Base-by-base conservation (phyloP, 2,888 invertebrate species). In the Drosophila neonasuta region DNA sequence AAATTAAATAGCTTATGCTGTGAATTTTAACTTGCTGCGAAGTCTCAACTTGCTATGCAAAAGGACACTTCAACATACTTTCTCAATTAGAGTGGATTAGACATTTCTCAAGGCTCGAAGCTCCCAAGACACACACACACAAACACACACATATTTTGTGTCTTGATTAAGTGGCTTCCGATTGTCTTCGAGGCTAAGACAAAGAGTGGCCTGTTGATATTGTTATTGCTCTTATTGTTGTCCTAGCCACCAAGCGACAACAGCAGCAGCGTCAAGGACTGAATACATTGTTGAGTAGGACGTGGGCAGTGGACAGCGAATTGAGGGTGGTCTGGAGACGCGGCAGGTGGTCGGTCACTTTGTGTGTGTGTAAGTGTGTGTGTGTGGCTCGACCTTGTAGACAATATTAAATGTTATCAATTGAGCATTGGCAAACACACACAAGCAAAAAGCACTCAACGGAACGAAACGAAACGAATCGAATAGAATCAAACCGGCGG, bases 351-450 rank as follows among this genome's bases (percentile, higher is more conserved):
- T 42, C 49, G 49, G 45, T 42, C 45, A 58, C 39, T 62, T 39
- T 48, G 60, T 39, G 1, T 24, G 24, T 24, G 24, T 24, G 24
- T 20, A 4, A 39, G 45, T 57, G 39, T 62, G 42, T 52, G 39
- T 62, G 42, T 49, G 60, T 39, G 42, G 34, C 36, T 42, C 58
- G 58, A 48, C 74, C 74, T 74, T 76, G 76, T 51, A 41, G 56
- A 59, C 56, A 50, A 51, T 66, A 79, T 74, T 72, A 57, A 72
- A 80, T 78, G 77, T 17, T 60, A 72, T 74, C 71, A 71, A 68
- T 67, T 66, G 60, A 57, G 51, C 64, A 74, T 71, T 63, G 61
- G 64, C 69, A 79, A 79, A 68, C 56, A 77, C 32, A 68, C 56
- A 76, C 30, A 49, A 51, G 44, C 52, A 58, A 64, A 64, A 52